phyloP scores from a whole-genome alignment of 2,113 vertebrate genomes.

The Cygnus buccinator region DNA sequence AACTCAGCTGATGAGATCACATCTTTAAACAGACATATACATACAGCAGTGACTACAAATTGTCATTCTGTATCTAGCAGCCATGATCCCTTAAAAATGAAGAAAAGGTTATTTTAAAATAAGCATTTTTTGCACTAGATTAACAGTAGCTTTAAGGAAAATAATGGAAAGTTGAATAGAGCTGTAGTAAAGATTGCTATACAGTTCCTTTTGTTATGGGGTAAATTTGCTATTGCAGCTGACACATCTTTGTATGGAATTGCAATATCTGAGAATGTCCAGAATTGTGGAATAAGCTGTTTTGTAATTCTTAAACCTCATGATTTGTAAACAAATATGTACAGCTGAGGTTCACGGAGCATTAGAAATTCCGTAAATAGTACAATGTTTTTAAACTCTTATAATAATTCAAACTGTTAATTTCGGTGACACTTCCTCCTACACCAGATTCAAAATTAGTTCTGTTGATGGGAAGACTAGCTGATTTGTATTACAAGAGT shows the following conservation, averaged over 20 bases:
- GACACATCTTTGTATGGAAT: background rate
- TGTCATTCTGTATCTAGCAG: background rate
- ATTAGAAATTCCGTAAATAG: slow-evolving; percentile 15
- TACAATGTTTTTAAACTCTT: background rate
- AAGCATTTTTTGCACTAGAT: background rate
- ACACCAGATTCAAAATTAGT: background rate
- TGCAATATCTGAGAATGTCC: background rate
- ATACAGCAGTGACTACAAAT: background rate
- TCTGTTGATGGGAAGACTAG: background rate
- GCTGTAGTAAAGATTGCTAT: background rate
- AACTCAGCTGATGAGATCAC: background rate
- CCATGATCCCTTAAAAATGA: background rate
- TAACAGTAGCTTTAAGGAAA: background rate
- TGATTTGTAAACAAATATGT: background rate
- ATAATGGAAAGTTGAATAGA: background rate
- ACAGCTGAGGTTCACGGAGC: background rate
- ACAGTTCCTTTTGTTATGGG: background rate
- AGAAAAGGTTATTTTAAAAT: background rate
- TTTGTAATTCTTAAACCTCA: background rate
- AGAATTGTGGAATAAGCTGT: background rate
- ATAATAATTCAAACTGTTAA: background rate
- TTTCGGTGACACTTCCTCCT: slow-evolving; percentile 1
- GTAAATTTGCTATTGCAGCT: background rate
- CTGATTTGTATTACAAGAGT: slow-evolving; percentile 10
- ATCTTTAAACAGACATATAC: background rate